Evolutionary conservation across 2,888 invertebrate genomes (phyloP).

Genomic region (Tolmerus cingulatus): DNA sequence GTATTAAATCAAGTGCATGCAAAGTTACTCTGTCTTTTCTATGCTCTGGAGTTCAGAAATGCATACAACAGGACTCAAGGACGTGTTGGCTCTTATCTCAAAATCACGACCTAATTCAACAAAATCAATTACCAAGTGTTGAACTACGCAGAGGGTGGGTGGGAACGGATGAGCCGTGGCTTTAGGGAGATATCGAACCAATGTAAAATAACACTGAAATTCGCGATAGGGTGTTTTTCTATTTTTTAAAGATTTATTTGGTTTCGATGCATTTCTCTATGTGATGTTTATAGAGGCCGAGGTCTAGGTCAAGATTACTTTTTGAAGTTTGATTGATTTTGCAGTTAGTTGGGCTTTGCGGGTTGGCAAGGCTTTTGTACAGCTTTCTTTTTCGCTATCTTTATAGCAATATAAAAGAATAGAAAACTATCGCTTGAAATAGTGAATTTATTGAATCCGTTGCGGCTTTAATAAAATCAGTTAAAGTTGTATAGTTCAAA

Average conservation of each 20-base stretch:
- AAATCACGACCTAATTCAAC: neutral
- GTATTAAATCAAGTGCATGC: neutral
- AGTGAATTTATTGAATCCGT: neutral
- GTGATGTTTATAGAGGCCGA: neutral
- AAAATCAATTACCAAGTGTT: neutral
- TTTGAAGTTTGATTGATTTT: neutral
- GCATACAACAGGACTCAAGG: neutral
- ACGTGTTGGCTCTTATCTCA: neutral
- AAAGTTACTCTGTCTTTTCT: neutral
- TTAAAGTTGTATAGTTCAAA: neutral
- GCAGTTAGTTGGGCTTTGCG: neutral
- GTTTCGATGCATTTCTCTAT: neutral
- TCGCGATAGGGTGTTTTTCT: neutral
- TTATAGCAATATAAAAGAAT: neutral
- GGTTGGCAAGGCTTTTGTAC: neutral
- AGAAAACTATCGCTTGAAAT: neutral
- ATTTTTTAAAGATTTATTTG: neutral
- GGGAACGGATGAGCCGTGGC: neutral
- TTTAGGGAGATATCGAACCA: neutral
- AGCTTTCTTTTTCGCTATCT: neutral
- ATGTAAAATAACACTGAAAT: neutral
- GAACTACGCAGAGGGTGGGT: neutral
- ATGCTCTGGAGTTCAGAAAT: neutral
- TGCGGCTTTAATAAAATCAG: neutral
- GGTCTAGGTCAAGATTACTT: neutral